Percentiles rank a stretch among this genome's conserved stretches.
Evolutionary conservation across 2,797 vertebrate genomes (phyloP).

Genomic region (Cryptoprocta ferox): DNA sequence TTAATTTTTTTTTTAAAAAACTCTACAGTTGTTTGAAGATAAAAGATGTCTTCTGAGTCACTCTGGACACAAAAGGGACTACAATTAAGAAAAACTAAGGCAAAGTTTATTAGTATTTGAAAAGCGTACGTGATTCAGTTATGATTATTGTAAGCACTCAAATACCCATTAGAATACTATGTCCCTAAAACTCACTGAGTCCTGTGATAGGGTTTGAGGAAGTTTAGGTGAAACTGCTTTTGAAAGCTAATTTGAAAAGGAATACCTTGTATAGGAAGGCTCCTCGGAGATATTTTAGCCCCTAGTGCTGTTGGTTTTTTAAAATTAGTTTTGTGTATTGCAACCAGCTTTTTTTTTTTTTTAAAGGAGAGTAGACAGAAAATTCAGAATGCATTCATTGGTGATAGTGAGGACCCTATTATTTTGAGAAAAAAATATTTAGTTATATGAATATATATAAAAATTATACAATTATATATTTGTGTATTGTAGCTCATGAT

Average conservation of each 20-base stretch:
- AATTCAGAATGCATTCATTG: not conserved
- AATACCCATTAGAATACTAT: not conserved
- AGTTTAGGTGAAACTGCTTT: not conserved
- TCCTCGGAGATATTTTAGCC: not conserved
- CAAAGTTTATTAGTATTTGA: slow-evolving; percentile 2
- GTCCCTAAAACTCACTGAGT: not conserved
- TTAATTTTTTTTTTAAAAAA: slow-evolving; percentile 24
- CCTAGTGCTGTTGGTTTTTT: not conserved
- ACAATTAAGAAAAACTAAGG: not conserved
- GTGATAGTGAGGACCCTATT: not conserved
- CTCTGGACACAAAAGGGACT: slow-evolving; percentile 12
- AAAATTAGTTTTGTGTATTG: not conserved
- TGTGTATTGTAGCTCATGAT: not conserved
- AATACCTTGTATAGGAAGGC: not conserved
- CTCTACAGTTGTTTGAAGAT: not conserved
- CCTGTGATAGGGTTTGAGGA: not conserved
- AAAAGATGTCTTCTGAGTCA: slow-evolving; percentile 48
- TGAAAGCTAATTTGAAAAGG: not conserved
- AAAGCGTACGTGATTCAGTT: not conserved
- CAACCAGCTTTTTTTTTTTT: not conserved
- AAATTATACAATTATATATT: not conserved
- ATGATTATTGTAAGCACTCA: not conserved
- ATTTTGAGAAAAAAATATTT: not conserved
- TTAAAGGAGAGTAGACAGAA: not conserved
- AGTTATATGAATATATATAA: not conserved